Evolutionary conservation across 2,888 invertebrate species (phyloP).

Genomic region (Helicoverpa assulta): DNA sequence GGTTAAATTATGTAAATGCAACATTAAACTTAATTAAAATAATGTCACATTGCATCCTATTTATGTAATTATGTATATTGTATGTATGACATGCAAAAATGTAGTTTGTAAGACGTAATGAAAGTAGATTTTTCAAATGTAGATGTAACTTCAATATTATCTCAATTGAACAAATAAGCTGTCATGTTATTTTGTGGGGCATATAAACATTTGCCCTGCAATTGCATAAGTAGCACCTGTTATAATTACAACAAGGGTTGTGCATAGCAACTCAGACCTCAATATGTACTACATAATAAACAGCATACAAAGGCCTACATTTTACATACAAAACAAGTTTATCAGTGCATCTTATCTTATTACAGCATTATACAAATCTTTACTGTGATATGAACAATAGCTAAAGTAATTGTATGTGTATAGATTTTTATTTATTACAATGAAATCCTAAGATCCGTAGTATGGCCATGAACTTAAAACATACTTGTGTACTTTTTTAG

Average conservation of each 20-base stretch:
- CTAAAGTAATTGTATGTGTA: background rate
- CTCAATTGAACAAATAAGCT: no score
- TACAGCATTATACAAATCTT: background rate
- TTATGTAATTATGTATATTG: background rate
- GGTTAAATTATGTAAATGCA: background rate
- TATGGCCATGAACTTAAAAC: background rate
- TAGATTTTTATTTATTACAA: slow-evolving; percentile 19
- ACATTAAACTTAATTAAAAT: background rate
- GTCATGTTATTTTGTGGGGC: no score
- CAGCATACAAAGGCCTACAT: background rate
- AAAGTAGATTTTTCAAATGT: no score
- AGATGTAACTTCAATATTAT: no score
- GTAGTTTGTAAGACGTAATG: no score
- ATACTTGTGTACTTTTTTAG: no score
- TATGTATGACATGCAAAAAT: no score
- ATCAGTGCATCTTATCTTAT: slow-evolving; percentile 29
- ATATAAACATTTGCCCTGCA: no score
- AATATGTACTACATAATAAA: background rate
- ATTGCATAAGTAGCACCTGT: no score
- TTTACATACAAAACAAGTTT: background rate
- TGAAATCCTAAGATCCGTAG: background rate
- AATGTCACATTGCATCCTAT: background rate
- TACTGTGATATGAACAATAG: slow-evolving; percentile 19
- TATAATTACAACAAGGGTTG: no score
- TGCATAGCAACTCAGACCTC: no score